Evolutionary conservation across 2,797 vertebrate genomes (phyloP).

Genomic region (Threskiornis aethiopicus): DNA sequence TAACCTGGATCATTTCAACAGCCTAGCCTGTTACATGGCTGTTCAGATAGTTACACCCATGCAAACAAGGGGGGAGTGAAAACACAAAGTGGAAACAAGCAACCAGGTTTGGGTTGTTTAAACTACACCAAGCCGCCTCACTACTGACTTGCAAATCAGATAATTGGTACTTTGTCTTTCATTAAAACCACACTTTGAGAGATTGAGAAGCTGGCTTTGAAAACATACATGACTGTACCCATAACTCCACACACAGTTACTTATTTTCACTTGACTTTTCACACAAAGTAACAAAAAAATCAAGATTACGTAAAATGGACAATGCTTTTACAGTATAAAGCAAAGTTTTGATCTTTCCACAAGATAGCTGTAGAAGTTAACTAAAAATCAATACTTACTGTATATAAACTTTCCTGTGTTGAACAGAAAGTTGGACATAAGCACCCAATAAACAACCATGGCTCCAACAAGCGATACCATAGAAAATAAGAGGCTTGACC

Average conservation of each 20-base stretch:
- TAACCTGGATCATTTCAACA: not conserved
- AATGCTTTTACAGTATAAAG: not conserved
- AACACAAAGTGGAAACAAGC: not conserved
- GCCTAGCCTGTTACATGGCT: not conserved
- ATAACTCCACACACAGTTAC: not conserved
- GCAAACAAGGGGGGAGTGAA: not conserved
- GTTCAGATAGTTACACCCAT: not conserved
- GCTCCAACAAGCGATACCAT: slow-evolving; percentile 93
- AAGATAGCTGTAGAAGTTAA: not conserved
- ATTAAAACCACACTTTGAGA: not conserved
- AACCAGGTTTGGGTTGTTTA: not conserved
- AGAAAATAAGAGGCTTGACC: slow-evolving; percentile 94
- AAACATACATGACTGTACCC: not conserved
- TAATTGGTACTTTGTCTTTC: not conserved
- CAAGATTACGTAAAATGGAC: not conserved
- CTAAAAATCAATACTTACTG: slow-evolving; percentile 80
- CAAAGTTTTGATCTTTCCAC: not conserved
- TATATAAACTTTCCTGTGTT: slow-evolving; percentile 94
- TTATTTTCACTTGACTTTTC: not conserved
- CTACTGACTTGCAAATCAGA: not conserved
- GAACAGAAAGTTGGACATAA: slow-evolving; percentile 97
- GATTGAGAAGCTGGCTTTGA: not conserved
- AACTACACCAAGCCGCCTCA: not conserved
- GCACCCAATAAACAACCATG: slow-evolving; percentile 98
- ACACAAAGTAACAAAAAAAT: not conserved